Evolutionary conservation across 1,140 invertebrate genomes (phyloP), one percentile per base, ranked within the genome.

Genomic region (Adoxophyes honmai): DNA sequence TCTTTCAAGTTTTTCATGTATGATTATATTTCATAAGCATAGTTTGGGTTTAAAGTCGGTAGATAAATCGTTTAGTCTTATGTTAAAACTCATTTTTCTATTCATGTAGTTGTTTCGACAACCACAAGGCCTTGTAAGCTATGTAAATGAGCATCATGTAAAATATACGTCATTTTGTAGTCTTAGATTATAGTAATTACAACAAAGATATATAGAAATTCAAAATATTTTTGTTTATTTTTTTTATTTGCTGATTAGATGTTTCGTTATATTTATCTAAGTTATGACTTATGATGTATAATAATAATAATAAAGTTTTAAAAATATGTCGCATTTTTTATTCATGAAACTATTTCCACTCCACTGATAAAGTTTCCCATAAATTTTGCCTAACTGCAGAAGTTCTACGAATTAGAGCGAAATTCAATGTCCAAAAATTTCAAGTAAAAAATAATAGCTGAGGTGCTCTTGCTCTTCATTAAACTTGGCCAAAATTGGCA

Each of bases 81-180:
- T 18, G 16, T 44, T 44, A 9, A 44, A 44, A 44, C 16, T 44
- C 39, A 44, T 18, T 8, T 44, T 21, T 44, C 39, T 18, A n/a
- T 44, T 44, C 15, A 10, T 44, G 15, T 44, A 21, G 39, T 44
- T 44, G 16, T 44, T 60, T 60, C 61, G 34, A 56, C 28, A 13
- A 54, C 18, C 11, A 36, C 57, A 71, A 60, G 64, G 61, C 70
- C 73, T 81, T 87, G 82, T 83, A 84, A 79, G 81, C 67, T 86
- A 81, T 86, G 81, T 87, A 86, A 84, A 87, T 87, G 76, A 35
- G 11, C 68, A 69, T 70, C 51, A 70, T 80, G 71, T 76, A 76
- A 73, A 75, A 65, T 66, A 64, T 64, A 60, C 67, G 59, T 67
- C 68, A 42, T 62, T 72, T 81, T 72, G 66, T 71, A 66, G 67